Conservation (phyloP, 2,888 invertebrate species). For the Cryptocephalus moraei region DNA sequence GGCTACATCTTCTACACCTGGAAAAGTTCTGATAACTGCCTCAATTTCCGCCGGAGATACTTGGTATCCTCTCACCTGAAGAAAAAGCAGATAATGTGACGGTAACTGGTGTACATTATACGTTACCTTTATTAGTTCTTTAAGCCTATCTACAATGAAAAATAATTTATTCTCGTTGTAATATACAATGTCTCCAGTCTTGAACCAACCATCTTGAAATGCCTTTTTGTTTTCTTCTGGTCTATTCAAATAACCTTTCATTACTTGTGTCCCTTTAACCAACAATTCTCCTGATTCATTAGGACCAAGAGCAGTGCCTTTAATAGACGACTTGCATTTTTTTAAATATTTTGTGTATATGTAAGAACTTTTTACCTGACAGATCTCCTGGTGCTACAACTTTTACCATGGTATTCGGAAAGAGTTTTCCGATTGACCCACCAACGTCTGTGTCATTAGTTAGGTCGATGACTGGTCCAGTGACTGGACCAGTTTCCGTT, state of each 20-base stretch:
- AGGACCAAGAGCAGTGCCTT: constrained; percentile 6
- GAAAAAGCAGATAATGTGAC: no score
- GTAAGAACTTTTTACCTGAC: constrained; percentile 1
- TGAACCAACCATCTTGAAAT: constrained; percentile 56
- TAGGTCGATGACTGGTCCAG: constrained; percentile 16
- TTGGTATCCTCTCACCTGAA: constrained; percentile 53
- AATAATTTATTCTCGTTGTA: constrained; percentile 55
- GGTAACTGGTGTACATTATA: constrained; percentile 35
- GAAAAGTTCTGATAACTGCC: constrained; percentile 57
- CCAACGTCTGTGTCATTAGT: constrained; percentile 2
- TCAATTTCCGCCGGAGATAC: constrained; percentile 57
- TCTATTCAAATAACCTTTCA: constrained; percentile 71
- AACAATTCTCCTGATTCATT: constrained; percentile 56
- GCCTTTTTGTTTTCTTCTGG: constrained; percentile 50
- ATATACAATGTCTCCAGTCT: constrained; percentile 50
- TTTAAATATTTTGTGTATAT: no score
- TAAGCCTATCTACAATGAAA: constrained; percentile 65
- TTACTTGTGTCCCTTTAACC: constrained; percentile 70
- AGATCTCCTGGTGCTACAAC: constrained; percentile 42
- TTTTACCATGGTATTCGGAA: constrained; percentile 55
- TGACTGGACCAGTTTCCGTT: constrained; percentile 60
- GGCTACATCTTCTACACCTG: constrained; percentile 67
- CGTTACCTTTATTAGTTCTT: constrained; percentile 66
- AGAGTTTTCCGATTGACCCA: constrained; percentile 45
- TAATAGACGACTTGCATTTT: neutral